A percentile compares a stretch with the other conserved stretches of the same genome.
Conservation (phyloP, 1,140 invertebrate genomes). For the Melanaphis sacchari region DNA sequence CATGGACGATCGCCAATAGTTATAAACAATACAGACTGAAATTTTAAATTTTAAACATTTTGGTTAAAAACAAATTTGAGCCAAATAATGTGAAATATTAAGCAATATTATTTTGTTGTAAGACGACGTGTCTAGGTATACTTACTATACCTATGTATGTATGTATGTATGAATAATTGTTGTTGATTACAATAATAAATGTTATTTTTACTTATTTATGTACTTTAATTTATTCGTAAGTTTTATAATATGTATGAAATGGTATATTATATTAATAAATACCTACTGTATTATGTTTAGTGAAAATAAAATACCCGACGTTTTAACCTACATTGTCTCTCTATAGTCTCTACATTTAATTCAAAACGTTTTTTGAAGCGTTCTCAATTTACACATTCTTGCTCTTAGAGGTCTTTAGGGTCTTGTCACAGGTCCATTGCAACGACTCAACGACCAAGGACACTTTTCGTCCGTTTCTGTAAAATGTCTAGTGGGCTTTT, state of each 20-base stretch:
- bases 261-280: neutral
- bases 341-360: constrained; percentile 6
- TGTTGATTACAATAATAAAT: neutral
- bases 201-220: neutral
- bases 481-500: constrained; percentile 46
- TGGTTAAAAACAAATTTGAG: neutral
- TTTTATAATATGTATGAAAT: neutral
- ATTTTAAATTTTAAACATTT: neutral
- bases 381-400: constrained; percentile 56
- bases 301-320: constrained; percentile 1
- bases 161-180: neutral
- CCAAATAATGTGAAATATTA: neutral
- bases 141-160: too few relatives aligned
- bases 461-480: constrained; percentile 24
- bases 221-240: neutral
- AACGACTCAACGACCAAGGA: neutral
- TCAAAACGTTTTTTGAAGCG: constrained; percentile 46
- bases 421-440: constrained; percentile 43
- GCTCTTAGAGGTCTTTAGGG: constrained; percentile 53
- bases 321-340: constrained; percentile 39
- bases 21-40: constrained; percentile 37
- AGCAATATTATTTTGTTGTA: neutral
- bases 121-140: neutral
- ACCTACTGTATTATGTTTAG: neutral
- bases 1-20: constrained; percentile 35